Conservation (phyloP, 2,113 vertebrate genomes). For the Gopherus flavomarginatus region DNA sequence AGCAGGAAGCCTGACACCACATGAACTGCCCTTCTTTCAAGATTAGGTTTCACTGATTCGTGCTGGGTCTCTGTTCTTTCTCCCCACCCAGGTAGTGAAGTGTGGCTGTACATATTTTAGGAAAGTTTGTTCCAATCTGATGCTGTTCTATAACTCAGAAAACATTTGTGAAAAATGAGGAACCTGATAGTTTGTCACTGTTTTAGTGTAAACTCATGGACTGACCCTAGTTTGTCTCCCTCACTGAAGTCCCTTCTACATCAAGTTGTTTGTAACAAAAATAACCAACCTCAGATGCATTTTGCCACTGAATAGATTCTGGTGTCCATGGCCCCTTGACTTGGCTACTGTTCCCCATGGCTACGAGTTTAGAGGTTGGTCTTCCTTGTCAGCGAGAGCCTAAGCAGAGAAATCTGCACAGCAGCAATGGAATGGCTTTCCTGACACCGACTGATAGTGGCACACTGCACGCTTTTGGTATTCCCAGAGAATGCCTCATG, state of each 20-base stretch:
- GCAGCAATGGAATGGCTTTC: background rate
- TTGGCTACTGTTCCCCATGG: background rate
- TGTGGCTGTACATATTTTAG: background rate
- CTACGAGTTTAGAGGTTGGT: fast-evolving
- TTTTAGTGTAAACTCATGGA: background rate
- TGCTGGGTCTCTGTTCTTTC: no score
- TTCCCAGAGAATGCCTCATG: background rate
- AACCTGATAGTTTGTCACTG: no score
- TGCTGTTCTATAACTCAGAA: background rate
- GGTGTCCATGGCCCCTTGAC: fast-evolving
- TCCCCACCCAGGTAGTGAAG: no score
- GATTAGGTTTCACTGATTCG: background rate
- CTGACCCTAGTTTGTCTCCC: background rate
- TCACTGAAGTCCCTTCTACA: background rate
- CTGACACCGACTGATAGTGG: background rate
- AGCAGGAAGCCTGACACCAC: background rate
- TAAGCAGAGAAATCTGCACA: background rate
- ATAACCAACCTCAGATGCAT: fast-evolving
- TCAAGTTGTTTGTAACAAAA: background rate
- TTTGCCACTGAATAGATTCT: background rate
- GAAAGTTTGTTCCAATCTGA: background rate
- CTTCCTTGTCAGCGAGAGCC: fast-evolving
- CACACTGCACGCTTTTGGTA: background rate
- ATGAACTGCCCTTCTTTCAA: background rate
- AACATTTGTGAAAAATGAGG: no score